Evolutionary conservation across 2,888 invertebrate genomes (phyloP), one percentile per base, ranked within the genome.

Genomic region (Cephus runcator): DNA sequence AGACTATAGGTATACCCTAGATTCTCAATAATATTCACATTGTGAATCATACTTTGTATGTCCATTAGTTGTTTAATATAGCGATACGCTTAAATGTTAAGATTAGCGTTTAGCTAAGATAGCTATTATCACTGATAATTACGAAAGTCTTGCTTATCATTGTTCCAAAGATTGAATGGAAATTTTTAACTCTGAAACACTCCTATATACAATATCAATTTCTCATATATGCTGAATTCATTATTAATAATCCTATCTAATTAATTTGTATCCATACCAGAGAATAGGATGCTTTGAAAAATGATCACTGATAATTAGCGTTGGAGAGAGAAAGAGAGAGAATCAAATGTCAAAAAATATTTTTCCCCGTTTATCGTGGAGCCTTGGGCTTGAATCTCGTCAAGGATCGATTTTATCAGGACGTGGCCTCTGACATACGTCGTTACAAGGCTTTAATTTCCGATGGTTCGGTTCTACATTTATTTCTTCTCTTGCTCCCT

Each of bases 381-480:
- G 23, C 23, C 56, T 56, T 56, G 56, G 56, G 56, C 23, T 56
- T 56, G 56, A 56, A 56, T 23, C 56, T 56, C 23, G 23, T 23
- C 56, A 56, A 56, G 56, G 71, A 23, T 71, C 31, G 71, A 71
- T 71, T 15, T 12, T 71, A 31, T 33, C 33, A 31, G 12, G 33
- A 34, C 71, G 31, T 15, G 23, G 30, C 31, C 71, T 71, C 71
- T 71, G 34, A 33, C 15, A 69, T 30, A 71, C 31, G 30, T 34
- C 71, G 71, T 71, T 78, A 75, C 71, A 78, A 73, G 78, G 76
- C 76, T 78, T 78, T 78, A 78, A 78, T 78, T 76, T 76, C 78
- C 78, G 73, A 78, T 78, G 68, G 73, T 76, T 73, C 77, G 56
- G 2, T 23, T 56, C 9, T 56, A 56, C 15, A 56, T 56, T 23